A percentile compares a stretch with the other conserved stretches of the same genome.
Conservation (phyloP, 2,888 invertebrate species). For the Bimastos eiseni region DNA sequence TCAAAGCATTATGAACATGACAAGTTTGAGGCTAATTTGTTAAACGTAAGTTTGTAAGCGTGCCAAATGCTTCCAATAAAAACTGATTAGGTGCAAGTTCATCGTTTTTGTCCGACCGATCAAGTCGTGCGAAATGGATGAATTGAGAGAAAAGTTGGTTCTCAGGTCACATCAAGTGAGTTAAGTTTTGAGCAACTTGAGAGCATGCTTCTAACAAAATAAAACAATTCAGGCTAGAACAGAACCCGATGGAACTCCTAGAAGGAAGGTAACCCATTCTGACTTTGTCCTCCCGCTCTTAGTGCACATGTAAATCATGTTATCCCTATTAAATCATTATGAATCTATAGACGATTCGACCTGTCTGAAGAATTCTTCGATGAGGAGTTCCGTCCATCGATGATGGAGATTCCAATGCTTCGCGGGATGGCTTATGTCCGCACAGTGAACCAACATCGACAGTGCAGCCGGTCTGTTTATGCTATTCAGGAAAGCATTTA, state of each 20-base stretch:
- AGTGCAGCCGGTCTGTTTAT: slow-evolving; percentile 91
- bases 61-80: too few relatives aligned
- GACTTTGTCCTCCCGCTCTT: too few relatives aligned
- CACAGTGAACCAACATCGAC: slow-evolving; percentile 87
- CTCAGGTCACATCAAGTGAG: too few relatives aligned
- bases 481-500: slow-evolving; percentile 61
- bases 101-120: not conserved
- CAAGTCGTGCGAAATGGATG: too few relatives aligned
- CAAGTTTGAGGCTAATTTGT: not conserved
- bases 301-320: not conserved
- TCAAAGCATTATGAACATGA: not conserved
- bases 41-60: too few relatives aligned
- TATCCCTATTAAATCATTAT: not conserved
- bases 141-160: too few relatives aligned
- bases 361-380: slow-evolving; percentile 90
- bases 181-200: too few relatives aligned
- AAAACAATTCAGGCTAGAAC: too few relatives aligned
- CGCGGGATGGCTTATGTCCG: slow-evolving; percentile 92
- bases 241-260: too few relatives aligned
- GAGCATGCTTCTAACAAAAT: too few relatives aligned
- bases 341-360: too few relatives aligned
- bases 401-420: slow-evolving; percentile 75
- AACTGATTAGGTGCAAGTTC: not conserved
- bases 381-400: slow-evolving; percentile 85
- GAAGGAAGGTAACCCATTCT: too few relatives aligned